Conservation (phyloP, 2,888 invertebrate genomes). For the Epinotia brunnichana region DNA sequence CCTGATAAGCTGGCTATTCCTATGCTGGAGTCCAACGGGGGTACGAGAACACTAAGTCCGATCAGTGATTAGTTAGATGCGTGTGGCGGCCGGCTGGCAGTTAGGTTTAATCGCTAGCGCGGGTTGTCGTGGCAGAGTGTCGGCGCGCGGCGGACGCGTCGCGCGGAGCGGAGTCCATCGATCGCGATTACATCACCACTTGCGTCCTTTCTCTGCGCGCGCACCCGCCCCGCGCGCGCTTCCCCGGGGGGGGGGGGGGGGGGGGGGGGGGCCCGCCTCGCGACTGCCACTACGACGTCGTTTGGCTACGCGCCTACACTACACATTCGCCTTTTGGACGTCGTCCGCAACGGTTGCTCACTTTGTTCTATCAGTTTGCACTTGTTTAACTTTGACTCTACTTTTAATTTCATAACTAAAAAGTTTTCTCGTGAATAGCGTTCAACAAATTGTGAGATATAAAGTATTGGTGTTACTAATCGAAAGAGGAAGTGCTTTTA, state of each 20-base stretch:
- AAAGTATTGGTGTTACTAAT: slow-evolving; percentile 58
- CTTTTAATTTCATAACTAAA: slow-evolving; percentile 54
- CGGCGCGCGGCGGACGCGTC: slow-evolving; percentile 60
- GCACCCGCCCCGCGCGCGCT: slow-evolving; percentile 64
- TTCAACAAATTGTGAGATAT: slow-evolving; percentile 50
- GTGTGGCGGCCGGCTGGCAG: slow-evolving; percentile 2
- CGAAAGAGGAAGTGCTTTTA: slow-evolving; percentile 59
- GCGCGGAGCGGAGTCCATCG: slow-evolving; percentile 74
- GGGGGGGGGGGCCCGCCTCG: slow-evolving; percentile 49
- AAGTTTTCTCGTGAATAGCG: slow-evolving; percentile 56
- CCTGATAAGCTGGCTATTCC: neutral
- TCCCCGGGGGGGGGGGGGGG: too few species aligned
- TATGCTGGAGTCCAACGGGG: neutral
- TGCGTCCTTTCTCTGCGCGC: slow-evolving; percentile 82
- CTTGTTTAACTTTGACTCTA: slow-evolving; percentile 68
- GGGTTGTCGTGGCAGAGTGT: slow-evolving; percentile 47
- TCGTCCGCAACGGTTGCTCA: slow-evolving; percentile 65
- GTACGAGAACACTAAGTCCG: slow-evolving; percentile 14
- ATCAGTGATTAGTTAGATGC: slow-evolving; percentile 31
- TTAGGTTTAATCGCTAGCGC: slow-evolving; percentile 23
- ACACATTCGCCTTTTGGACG: slow-evolving; percentile 79
- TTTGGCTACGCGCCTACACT: slow-evolving; percentile 69
- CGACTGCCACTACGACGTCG: slow-evolving; percentile 66
- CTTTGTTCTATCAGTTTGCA: slow-evolving; percentile 52
- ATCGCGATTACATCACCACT: slow-evolving; percentile 82